Evolutionary conservation across 1,140 invertebrate species (phyloP).

Genomic region (Cotesia glomerata): DNA sequence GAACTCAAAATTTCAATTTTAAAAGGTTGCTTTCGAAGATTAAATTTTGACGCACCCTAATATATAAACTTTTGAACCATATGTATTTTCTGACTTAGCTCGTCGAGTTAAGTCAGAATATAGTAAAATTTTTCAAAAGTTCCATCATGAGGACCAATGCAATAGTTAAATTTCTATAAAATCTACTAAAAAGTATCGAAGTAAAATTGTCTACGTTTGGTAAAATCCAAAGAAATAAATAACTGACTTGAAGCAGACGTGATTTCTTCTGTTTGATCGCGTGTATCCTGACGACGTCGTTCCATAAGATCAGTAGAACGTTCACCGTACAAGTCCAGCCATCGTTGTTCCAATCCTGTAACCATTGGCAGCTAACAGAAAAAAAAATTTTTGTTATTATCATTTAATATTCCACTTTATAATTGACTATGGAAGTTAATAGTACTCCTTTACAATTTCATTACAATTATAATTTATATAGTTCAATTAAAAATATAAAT

Average conservation of each 20-base stretch:
- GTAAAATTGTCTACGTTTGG: not conserved
- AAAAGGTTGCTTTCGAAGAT: too few species aligned
- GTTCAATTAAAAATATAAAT: too few species aligned
- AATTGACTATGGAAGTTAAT: conserved; percentile 32
- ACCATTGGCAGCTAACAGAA: conserved; percentile 76
- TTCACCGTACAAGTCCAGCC: conserved; percentile 75
- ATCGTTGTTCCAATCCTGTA: conserved; percentile 78
- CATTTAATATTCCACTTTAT: not conserved
- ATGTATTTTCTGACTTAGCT: too few species aligned
- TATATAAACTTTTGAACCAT: too few species aligned
- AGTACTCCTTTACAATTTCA: conserved; percentile 5
- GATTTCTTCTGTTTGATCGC: conserved; percentile 92
- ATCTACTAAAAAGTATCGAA: not conserved
- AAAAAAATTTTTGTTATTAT: conserved; percentile 40
- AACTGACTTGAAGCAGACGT: conserved; percentile 70
- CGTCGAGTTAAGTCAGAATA: too few species aligned
- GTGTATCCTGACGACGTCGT: conserved; percentile 85
- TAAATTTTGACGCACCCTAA: too few species aligned
- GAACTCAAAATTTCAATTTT: too few species aligned
- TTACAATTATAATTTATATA: not conserved
- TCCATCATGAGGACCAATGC: too few species aligned
- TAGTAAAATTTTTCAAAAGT: too few species aligned
- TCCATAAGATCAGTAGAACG: conserved; percentile 78
- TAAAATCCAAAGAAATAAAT: conserved; percentile 38
- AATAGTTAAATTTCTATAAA: too few species aligned